A percentile compares a stretch with the other conserved stretches of the same genome.
phyloP scores from a whole-genome alignment of 2,888 invertebrate genomes.

The Beris morrisii region DNA sequence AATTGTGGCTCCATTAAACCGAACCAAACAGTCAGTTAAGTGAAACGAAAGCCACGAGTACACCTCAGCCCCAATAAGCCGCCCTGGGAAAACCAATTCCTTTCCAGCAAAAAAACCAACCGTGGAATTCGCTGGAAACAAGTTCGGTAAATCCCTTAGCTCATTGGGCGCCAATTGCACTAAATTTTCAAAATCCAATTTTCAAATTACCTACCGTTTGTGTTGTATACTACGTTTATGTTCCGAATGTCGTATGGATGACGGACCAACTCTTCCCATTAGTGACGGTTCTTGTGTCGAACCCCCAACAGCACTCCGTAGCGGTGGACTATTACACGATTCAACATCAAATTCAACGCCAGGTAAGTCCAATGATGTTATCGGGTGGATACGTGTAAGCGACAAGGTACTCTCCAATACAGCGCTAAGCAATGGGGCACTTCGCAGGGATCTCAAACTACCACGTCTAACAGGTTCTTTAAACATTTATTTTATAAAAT shows the following conservation, averaged over 20 bases:
- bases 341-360: conserved; percentile 55
- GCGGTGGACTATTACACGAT: conserved; percentile 46
- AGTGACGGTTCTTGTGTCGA: conserved; percentile 41
- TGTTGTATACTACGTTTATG: conserved; percentile 52
- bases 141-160: too few relatives aligned
- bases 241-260: conserved; percentile 50
- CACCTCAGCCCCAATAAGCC: too few relatives aligned
- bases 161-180: too few relatives aligned
- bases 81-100: too few relatives aligned
- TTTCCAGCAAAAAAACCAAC: too few relatives aligned
- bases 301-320: conserved; percentile 48
- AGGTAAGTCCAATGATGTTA: conserved; percentile 54
- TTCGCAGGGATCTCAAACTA: conserved; percentile 57
- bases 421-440: conserved; percentile 56
- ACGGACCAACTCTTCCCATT: conserved; percentile 48
- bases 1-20: too few relatives aligned
- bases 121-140: too few relatives aligned
- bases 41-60: too few relatives aligned
- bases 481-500: conserved; percentile 51
- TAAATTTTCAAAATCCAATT: too few relatives aligned
- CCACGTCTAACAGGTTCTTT: conserved; percentile 55
- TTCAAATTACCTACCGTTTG: conserved; percentile 51
- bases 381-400: conserved; percentile 56
- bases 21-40: too few relatives aligned
- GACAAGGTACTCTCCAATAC: conserved; percentile 56